These are phyloP conservation scores for Cichlasoma orientale DNA, from an alignment of 2,797 vertebrate genomes.

Conservation along the genomic window DNA sequence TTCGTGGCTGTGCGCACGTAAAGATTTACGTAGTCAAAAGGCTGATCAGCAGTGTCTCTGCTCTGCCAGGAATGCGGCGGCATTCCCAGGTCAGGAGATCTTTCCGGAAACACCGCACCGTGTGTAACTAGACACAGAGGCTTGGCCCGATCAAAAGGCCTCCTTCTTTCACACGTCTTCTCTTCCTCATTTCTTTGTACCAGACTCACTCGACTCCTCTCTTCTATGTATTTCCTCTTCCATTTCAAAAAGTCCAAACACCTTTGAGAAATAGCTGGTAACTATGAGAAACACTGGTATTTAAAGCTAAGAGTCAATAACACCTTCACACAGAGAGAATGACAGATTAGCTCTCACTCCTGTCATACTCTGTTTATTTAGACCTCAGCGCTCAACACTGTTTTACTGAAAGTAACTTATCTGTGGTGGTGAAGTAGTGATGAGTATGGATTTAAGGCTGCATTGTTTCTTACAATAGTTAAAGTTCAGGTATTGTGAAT, in stretches of 20 bases:
- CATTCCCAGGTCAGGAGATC: constrained; percentile 67
- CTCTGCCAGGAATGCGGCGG: constrained; percentile 54
- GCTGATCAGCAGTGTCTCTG: constrained; percentile 5
- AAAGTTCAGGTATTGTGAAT: neutral
- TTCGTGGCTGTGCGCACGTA: neutral
- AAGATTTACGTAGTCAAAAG: constrained; percentile 11
- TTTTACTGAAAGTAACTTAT: neutral
- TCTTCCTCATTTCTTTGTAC: neutral
- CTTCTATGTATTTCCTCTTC: neutral
- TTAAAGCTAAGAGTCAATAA: neutral
- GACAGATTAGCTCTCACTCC: constrained; percentile 16
- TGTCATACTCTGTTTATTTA: neutral
- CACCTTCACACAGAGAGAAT: neutral
- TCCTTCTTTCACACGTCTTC: constrained; percentile 32
- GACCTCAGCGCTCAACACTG: neutral
- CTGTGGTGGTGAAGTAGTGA: neutral
- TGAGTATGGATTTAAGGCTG: neutral
- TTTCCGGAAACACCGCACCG: constrained; percentile 72
- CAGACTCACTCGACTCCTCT: neutral
- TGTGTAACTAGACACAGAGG: constrained; percentile 70
- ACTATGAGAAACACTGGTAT: neutral
- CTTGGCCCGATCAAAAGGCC: constrained; percentile 47
- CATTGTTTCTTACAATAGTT: neutral
- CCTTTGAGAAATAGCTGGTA: neutral
- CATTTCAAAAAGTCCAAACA: constrained; percentile 10